Percentiles rank a stretch among this genome's conserved stretches.
These are phyloP conservation scores for Platyscapa corneri DNA, from an alignment of 1,140 invertebrate species.

Conservation along the genomic window DNA sequence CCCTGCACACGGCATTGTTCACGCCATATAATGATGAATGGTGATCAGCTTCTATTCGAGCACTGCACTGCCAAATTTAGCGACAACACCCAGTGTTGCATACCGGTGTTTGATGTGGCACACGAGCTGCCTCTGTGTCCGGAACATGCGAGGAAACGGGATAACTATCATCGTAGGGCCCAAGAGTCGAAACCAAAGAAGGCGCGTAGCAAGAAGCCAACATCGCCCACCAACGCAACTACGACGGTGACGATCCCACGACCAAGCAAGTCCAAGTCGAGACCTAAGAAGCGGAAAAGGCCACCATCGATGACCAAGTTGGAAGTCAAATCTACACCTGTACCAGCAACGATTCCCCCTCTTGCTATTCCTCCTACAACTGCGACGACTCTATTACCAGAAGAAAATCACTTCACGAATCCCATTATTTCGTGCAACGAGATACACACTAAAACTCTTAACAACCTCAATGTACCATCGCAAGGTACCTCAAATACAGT, in stretches of 20 bases:
- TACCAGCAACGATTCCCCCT: constrained; percentile 28
- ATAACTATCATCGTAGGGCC: constrained; percentile 84
- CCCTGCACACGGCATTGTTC: constrained; percentile 89
- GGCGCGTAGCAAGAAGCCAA: constrained; percentile 85
- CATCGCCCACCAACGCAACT: constrained; percentile 78
- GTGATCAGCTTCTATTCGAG: constrained; percentile 90
- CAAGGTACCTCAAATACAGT: background rate
- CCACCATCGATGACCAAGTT: constrained; percentile 61
- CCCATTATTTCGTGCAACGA: constrained; percentile 56
- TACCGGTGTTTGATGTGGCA: constrained; percentile 89
- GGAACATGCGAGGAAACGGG: constrained; percentile 86
- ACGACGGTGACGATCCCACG: constrained; percentile 65
- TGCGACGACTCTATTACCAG: constrained; percentile 53
- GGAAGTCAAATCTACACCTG: constrained; percentile 51
- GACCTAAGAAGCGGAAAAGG: constrained; percentile 82
- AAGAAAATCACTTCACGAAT: constrained; percentile 59
- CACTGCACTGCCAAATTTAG: constrained; percentile 92
- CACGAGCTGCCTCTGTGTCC: constrained; percentile 89
- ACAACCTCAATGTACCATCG: constrained; percentile 62
- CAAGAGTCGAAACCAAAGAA: constrained; percentile 86
- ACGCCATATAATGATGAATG: constrained; percentile 89
- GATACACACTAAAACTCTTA: constrained; percentile 67
- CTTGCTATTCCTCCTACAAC: constrained; percentile 55
- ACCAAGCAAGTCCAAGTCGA: constrained; percentile 76
- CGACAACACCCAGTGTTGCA: constrained; percentile 90